Base-by-base conservation (phyloP, 2,888 invertebrate species). In the Meteorus colon region DNA sequence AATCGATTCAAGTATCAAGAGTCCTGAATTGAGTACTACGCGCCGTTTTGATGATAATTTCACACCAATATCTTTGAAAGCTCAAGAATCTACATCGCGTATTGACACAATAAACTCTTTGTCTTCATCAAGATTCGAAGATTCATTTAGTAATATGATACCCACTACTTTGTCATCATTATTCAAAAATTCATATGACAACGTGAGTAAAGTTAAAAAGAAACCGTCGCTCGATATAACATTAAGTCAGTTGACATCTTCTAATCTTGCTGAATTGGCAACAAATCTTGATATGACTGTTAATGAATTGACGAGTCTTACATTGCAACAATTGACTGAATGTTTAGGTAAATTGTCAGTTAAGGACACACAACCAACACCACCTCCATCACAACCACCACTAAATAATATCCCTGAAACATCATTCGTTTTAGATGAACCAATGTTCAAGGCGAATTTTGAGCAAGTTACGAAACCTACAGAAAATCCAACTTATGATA, bases 321-420 rank as follows among this genome's bases (percentile, higher is more conserved):
- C 97, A 0, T 90, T 97, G 77, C 96, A 96, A 29, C 96, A 97
- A 89, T 91, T 97, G 59, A 96, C 97, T 0, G 94, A 94, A 73
- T 96, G 95, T 87, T 91, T 97, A 34, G 93, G 95, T 0, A 85
- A 82, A 74, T 82, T 91, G 51, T 86, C 89, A 8, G 80, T 81
- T 19, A 86, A 86, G 37, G 89, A 90, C 66, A 81, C 82, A 8
- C 82, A 78, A 51, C 62, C 77, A 37, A 16, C 78, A 73, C 55
- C 78, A 51, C 79, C 75, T 19, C 65, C 63, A 0, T 77, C 24
- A 2, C 55, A 55, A 79, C 69, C 34, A 12, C 19, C 19, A 48
- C 12, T 4, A 10, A n/a, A 24, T 41, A 90, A 86, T 88, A 89
- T 78, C 77, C 84, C 80, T 1, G 83, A 84, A 73, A 82, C 79